Evolutionary conservation across 2,797 vertebrate genomes (phyloP).

Genomic region (Onychomys torridus): DNA sequence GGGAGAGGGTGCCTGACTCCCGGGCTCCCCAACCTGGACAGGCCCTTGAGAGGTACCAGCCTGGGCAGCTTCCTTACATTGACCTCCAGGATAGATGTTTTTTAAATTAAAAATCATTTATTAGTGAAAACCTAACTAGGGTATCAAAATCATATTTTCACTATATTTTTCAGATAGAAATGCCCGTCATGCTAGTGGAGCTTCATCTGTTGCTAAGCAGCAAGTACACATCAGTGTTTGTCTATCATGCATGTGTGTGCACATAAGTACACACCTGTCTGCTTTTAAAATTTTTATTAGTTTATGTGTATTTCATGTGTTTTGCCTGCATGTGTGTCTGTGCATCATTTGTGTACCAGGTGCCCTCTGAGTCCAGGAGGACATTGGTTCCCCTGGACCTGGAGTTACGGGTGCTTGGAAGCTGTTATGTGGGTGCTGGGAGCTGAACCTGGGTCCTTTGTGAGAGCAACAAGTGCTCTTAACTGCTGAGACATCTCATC

Average conservation of each 20-base stretch:
- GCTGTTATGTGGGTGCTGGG: not conserved
- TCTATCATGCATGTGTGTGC: not conserved
- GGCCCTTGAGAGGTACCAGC: rapidly evolving
- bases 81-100: not conserved
- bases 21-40: too few species aligned
- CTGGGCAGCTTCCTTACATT: not conserved
- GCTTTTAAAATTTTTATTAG: not conserved
- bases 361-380: not conserved
- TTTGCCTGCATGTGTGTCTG: not conserved
- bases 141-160: not conserved
- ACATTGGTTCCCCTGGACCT: not conserved
- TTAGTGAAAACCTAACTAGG: not conserved
- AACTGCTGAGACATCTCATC: not conserved
- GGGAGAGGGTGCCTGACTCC: not conserved
- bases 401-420: not conserved
- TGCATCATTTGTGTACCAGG: not conserved
- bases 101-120: not conserved
- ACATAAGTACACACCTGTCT: too few species aligned
- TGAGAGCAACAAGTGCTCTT: not conserved
- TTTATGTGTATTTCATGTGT: not conserved
- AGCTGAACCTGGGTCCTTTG: not conserved
- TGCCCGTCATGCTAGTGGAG: not conserved
- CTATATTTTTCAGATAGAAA: not conserved
- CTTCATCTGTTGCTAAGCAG: not conserved
- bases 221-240: not conserved